Conservation (phyloP, 2,113 vertebrate genomes). For the Rutilus rutilus region DNA sequence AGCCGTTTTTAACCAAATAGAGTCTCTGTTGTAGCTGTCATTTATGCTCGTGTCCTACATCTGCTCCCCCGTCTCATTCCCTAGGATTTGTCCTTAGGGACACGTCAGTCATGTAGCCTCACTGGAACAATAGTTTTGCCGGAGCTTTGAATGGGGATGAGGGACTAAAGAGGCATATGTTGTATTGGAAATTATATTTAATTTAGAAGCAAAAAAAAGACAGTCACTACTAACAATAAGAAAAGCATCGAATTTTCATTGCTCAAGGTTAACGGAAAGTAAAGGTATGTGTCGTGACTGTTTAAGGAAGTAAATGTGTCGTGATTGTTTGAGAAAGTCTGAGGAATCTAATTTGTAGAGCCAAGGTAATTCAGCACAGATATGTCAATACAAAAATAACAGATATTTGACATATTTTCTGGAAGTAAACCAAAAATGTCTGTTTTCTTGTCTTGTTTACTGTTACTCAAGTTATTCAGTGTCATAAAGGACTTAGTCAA, state of each 20-base stretch:
- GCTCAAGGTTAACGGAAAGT: not conserved
- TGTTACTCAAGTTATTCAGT: not conserved
- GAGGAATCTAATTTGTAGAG: not conserved
- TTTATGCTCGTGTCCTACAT: not conserved
- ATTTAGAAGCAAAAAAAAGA: not conserved
- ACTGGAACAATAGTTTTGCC: not conserved
- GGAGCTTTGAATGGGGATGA: conserved; percentile 20
- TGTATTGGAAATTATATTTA: conserved; percentile 4
- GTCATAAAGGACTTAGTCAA: not conserved
- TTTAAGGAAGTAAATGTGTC: not conserved
- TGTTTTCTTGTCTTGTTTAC: not conserved
- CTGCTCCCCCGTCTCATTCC: not conserved
- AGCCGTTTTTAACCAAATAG: not conserved
- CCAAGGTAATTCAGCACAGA: not conserved
- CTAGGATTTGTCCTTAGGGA: conserved; percentile 14
- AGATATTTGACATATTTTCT: not conserved
- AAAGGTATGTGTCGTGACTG: not conserved
- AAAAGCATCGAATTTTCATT: not conserved
- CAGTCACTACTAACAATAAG: not conserved
- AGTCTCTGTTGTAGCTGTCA: not conserved
- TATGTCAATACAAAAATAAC: not conserved
- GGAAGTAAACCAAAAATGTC: not conserved
- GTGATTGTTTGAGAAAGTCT: not conserved
- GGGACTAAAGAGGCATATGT: conserved; percentile 2
- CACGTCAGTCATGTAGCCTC: not conserved